Percentiles rank a stretch among this genome's conserved stretches.
Conservation (phyloP, 2,888 invertebrate genomes). For the Nemotelus nigrinus region DNA sequence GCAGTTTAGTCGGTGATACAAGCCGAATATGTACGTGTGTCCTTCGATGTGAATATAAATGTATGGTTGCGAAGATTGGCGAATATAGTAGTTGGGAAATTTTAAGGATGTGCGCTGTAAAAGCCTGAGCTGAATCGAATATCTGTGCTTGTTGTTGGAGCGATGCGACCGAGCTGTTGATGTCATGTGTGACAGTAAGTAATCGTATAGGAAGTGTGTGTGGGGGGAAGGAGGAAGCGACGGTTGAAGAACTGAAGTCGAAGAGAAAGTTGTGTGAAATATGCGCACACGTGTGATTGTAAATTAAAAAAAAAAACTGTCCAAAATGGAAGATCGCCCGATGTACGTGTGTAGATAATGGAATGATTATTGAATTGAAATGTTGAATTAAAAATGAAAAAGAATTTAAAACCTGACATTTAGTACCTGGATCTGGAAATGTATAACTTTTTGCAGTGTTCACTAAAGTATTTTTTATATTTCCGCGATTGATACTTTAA, state of each 20-base stretch:
- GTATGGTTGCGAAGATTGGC: no score
- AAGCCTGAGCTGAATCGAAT: constrained; percentile 14
- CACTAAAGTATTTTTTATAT: no score
- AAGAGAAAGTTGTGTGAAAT: constrained; percentile 17
- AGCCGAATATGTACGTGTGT: constrained; percentile 9
- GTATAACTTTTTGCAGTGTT: no score
- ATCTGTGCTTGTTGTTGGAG: neutral
- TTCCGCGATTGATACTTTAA: no score
- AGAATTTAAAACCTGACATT: no score
- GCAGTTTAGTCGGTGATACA: constrained; percentile 29
- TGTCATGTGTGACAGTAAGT: constrained; percentile 13
- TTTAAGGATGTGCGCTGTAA: constrained; percentile 6
- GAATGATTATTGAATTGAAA: no score
- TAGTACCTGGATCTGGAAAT: no score
- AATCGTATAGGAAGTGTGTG: constrained; percentile 1
- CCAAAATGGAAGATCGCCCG: constrained; percentile 17
- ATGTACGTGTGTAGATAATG: no score
- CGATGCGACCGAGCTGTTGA: neutral
- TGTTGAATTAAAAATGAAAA: no score
- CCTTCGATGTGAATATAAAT: neutral
- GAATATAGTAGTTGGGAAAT: no score
- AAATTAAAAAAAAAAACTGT: constrained; percentile 5
- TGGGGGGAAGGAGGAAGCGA: neutral
- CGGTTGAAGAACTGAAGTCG: no score
- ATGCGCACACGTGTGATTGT: constrained; percentile 39